Conservation (phyloP, 2,797 vertebrate species). For the Tapirus indicus region DNA sequence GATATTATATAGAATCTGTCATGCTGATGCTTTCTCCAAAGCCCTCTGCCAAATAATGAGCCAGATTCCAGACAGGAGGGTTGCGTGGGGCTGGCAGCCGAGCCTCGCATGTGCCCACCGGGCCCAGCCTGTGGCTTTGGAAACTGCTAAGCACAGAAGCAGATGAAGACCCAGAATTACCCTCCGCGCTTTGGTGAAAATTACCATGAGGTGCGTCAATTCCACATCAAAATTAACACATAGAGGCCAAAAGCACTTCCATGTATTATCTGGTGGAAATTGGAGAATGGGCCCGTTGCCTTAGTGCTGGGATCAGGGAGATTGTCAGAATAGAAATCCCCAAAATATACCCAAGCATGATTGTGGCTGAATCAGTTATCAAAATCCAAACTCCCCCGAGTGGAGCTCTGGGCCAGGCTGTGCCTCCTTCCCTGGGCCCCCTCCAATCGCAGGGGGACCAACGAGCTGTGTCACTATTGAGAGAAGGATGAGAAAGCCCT, state of each 20-base stretch:
- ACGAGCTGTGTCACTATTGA: background rate
- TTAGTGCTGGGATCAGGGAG: background rate
- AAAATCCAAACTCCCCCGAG: background rate
- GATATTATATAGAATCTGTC: slow-evolving; percentile 50
- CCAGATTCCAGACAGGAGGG: background rate
- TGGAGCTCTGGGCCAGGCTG: background rate
- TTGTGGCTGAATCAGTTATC: background rate
- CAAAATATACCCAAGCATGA: background rate
- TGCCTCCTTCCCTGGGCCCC: background rate
- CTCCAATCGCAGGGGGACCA: too few relatives aligned
- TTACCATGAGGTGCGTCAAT: background rate
- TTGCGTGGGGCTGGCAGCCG: background rate
- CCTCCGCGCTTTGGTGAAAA: background rate
- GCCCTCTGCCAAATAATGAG: background rate
- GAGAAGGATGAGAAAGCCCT: background rate
- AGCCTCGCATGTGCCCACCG: background rate
- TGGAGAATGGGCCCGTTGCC: background rate
- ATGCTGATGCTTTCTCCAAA: background rate
- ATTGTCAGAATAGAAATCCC: background rate
- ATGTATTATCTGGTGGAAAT: background rate
- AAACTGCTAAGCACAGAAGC: background rate
- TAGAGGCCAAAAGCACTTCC: background rate
- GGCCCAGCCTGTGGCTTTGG: background rate
- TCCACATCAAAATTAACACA: background rate
- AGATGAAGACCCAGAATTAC: background rate